Evolutionary conservation across 2,888 invertebrate species (phyloP).

Genomic region (Elegia similella): DNA sequence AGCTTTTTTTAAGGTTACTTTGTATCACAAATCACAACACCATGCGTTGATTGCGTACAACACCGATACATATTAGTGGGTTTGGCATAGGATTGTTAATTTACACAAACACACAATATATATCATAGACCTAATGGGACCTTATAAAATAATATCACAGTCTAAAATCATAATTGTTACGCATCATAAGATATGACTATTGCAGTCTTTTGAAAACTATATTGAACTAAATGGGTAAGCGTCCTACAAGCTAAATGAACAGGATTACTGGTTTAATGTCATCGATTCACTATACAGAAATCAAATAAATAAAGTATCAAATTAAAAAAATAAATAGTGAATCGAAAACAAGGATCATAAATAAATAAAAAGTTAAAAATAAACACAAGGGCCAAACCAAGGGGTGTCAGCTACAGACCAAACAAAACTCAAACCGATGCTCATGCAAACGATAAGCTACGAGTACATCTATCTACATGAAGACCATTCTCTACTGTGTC

Average conservation of each 20-base stretch:
- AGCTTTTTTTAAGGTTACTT: conserved; percentile 24
- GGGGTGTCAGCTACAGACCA: conserved; percentile 78
- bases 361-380: conserved; percentile 43
- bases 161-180: conserved; percentile 46
- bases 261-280: conserved; percentile 38
- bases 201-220: conserved; percentile 59
- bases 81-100: conserved; percentile 40
- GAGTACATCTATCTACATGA: conserved; percentile 53
- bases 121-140: conserved; percentile 39
- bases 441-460: conserved; percentile 72
- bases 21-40: conserved; percentile 23
- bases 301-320: conserved; percentile 21
- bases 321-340: conserved; percentile 31
- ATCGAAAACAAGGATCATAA: conserved; percentile 40
- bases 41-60: conserved; percentile 24
- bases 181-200: conserved; percentile 49
- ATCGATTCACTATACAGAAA: conserved; percentile 38
- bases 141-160: conserved; percentile 76
- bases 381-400: conserved; percentile 78
- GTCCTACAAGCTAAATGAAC: conserved; percentile 46
- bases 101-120: conserved; percentile 35
- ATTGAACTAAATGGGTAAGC: conserved; percentile 41
- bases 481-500: conserved; percentile 55
- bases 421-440: conserved; percentile 51
- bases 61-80: conserved; percentile 36